Evolutionary conservation across 53 echinoderm and acorn worm species (phyloP), one percentile per base, ranked within the genome.

Genomic region (Paracentrotus lividus): DNA sequence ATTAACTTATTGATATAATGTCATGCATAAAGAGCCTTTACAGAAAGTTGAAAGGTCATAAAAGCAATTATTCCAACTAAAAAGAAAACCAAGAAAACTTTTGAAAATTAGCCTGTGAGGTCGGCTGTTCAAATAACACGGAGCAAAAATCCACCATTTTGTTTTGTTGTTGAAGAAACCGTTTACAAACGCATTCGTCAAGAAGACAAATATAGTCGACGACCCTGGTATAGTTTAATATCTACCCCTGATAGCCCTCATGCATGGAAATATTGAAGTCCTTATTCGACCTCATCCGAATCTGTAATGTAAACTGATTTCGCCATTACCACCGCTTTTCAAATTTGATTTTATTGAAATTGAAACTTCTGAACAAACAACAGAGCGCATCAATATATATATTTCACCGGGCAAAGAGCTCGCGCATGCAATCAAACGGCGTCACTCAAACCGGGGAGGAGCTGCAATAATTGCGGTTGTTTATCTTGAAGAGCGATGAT

Each of bases 321-420:
- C 60, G 89, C 89, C 59, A 89, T 89, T 89, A 43, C 89, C 89
- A 27, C 32, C 45, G 81, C 81, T 87, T 87, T 87, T 87, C 87
- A 87, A 87, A 56, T 57, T 55, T 87, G 57, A 87, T 87, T 57
- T 87, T 26, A 61, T 38, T 89, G 89, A 89, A 89, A 89, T 89
- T 43, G 89, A 89, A 42, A 59, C 89, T 64, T 64, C 89, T 89
- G 89, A 27, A 64, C 64, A 60, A 89, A 89, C 89, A 89, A 20
- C 15, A 86, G 32, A 10, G 87, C 87, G 87, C 87, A 87, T 87
- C 87, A 87, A 87, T 87, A 87, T 87, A 47, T 81, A 81, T 81
- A 47, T 44, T 26, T 81, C 27, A 8, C 81, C 81, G 47, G 44
- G 27, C 26, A 81, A 81, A 81, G 81, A 47, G 81, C 81, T 27